These are phyloP conservation scores for Hippocampus zosterae DNA, from an alignment of 2,113 vertebrate genomes.

Conservation along the genomic window DNA sequence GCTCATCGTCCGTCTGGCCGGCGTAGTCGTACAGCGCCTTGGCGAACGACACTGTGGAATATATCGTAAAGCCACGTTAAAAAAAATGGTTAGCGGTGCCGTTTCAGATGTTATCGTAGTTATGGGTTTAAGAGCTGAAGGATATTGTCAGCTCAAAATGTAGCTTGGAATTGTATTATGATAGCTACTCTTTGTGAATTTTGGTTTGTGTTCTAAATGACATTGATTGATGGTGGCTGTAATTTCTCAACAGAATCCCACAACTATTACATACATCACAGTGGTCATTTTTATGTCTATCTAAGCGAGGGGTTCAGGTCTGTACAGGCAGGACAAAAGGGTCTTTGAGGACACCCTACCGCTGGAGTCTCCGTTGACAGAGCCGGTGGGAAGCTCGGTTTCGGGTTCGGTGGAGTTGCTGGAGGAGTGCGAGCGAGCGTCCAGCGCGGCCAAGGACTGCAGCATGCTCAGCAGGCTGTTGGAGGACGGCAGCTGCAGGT, in stretches of 20 bases:
- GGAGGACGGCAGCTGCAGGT: constrained; percentile 92
- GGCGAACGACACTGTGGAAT: constrained; percentile 49
- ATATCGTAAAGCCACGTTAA: neutral
- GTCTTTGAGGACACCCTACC: constrained; percentile 1
- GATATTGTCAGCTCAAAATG: too few species aligned
- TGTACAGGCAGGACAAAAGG: too few species aligned
- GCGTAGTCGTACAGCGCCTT: constrained; percentile 91
- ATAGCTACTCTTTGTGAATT: too few species aligned
- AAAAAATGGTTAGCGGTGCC: neutral
- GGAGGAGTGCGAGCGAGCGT: constrained; percentile 89
- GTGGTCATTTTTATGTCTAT: too few species aligned
- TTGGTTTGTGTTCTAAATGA: too few species aligned
- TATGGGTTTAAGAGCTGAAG: too few species aligned
- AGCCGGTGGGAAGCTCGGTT: constrained; percentile 75
- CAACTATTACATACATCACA: too few species aligned
- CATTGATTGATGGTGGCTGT: too few species aligned
- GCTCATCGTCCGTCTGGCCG: constrained; percentile 89
- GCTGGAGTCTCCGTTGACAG: constrained; percentile 75
- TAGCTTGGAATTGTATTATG: too few species aligned
- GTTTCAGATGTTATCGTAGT: too few species aligned
- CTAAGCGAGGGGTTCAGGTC: too few species aligned
- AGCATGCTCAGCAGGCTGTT: constrained; percentile 96
- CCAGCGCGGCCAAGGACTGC: constrained; percentile 86
- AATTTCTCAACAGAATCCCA: too few species aligned
- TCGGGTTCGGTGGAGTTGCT: constrained; percentile 88